Conservation (phyloP, 2,113 vertebrate genomes). For the Pantherophis guttatus region DNA sequence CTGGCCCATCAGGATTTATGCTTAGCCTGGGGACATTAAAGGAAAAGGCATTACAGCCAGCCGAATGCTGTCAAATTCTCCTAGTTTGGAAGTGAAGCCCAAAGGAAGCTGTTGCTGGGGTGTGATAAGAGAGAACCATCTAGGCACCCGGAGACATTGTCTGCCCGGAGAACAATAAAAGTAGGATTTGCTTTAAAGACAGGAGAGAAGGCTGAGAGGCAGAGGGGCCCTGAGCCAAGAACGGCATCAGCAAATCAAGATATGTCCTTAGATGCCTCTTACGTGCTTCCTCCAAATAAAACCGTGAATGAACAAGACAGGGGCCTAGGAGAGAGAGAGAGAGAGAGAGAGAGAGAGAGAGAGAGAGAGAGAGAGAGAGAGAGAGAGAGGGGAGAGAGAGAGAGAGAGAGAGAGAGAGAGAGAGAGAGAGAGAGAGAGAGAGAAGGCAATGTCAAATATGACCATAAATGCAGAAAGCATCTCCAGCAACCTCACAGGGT, state of each 20-base stretch:
- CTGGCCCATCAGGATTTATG: not conserved
- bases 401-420: not conserved
- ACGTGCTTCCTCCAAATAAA: not conserved
- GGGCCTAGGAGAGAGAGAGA: not conserved
- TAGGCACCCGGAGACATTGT: not conserved
- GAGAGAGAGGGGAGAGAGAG: not conserved
- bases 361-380: not conserved
- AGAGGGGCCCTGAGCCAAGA: not conserved
- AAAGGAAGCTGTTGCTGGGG: not conserved
- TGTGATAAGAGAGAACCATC: not conserved
- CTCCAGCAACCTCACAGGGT: not conserved
- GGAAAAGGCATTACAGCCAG: not conserved
- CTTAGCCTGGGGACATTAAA: not conserved
- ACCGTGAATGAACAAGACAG: slow-evolving; percentile 1
- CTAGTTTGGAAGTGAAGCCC: not conserved
- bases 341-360: not conserved
- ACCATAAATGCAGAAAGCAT: slow-evolving; percentile 74
- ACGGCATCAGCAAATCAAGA: not conserved
- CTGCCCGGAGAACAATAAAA: not conserved
- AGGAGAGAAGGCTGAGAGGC: not conserved
- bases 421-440: not conserved
- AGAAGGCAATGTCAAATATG: slow-evolving; percentile 65
- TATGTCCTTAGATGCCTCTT: not conserved
- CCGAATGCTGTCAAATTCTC: not conserved
- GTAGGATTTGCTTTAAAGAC: not conserved